Conservation (phyloP, 2,888 invertebrate genomes). For the Augiades crinisus region DNA sequence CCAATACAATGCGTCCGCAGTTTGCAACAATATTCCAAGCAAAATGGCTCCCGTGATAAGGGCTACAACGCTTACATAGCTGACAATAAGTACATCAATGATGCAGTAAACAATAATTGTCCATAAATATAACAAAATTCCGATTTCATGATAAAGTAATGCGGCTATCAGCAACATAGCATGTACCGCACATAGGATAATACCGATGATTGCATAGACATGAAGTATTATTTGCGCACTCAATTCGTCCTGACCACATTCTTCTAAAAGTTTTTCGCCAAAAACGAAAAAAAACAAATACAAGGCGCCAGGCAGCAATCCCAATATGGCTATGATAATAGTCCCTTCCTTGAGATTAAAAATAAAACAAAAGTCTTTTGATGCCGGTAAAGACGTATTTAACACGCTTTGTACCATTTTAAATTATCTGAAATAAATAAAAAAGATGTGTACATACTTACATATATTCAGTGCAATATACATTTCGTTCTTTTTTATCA, state of each 20-base stretch:
- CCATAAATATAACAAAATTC: conserved; percentile 54
- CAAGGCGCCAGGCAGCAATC: conserved; percentile 41
- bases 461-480: no score
- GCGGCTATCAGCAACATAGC: conserved; percentile 45
- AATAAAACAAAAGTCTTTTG: conserved; percentile 45
- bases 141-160: conserved; percentile 46
- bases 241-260: conserved; percentile 31
- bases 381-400: conserved; percentile 39
- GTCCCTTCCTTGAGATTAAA: conserved; percentile 47
- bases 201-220: conserved; percentile 43
- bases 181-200: conserved; percentile 42
- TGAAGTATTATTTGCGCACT: conserved; percentile 38
- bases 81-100: conserved; percentile 40
- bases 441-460: no score
- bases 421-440: neutral
- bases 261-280: conserved; percentile 35
- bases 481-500: no score
- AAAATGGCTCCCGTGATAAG: conserved; percentile 30
- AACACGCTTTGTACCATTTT: conserved; percentile 29
- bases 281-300: conserved; percentile 39
- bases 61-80: conserved; percentile 35
- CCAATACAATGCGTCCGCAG: conserved; percentile 42
- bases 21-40: conserved; percentile 33
- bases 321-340: conserved; percentile 44
- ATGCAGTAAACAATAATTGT: conserved; percentile 41